Conservation (phyloP, 2,888 invertebrate genomes). For the Xylophagus ater region DNA sequence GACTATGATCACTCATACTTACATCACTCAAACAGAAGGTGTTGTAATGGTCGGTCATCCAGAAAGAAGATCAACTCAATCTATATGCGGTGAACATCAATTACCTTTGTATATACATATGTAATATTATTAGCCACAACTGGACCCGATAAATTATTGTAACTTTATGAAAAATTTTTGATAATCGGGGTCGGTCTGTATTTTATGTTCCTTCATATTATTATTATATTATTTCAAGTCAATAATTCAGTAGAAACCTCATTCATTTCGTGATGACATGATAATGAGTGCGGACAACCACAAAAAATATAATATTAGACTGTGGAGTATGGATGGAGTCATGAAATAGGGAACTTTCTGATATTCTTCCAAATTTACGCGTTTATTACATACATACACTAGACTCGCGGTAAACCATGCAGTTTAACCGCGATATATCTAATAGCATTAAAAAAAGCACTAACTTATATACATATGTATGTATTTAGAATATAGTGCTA, state of each 20-base stretch:
- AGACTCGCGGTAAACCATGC: neutral
- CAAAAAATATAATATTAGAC: too few species aligned
- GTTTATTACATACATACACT: neutral
- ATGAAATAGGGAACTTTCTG: neutral
- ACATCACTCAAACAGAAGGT: conserved; percentile 13
- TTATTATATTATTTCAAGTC: too few species aligned
- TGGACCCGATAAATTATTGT: too few species aligned
- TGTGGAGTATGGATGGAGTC: too few species aligned
- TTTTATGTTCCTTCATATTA: too few species aligned
- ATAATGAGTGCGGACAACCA: conserved; percentile 24
- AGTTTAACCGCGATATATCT: neutral
- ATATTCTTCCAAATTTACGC: neutral
- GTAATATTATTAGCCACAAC: too few species aligned
- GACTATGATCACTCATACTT: too few species aligned
- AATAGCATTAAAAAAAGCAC: too few species aligned
- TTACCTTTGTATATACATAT: conserved; percentile 13
- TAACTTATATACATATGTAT: too few species aligned
- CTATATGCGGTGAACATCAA: conserved; percentile 14
- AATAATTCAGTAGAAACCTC: conserved; percentile 7
- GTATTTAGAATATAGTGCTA: too few species aligned
- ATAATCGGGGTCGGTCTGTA: too few species aligned
- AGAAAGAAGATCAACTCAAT: conserved; percentile 11
- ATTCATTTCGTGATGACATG: conserved; percentile 22
- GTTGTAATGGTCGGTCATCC: conserved; percentile 15
- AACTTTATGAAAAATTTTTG: too few species aligned